Percentiles rank a stretch among this genome's conserved stretches.
phyloP scores from a whole-genome alignment of 53 echinoderm and acorn worm species.

The Paracentrotus lividus region DNA sequence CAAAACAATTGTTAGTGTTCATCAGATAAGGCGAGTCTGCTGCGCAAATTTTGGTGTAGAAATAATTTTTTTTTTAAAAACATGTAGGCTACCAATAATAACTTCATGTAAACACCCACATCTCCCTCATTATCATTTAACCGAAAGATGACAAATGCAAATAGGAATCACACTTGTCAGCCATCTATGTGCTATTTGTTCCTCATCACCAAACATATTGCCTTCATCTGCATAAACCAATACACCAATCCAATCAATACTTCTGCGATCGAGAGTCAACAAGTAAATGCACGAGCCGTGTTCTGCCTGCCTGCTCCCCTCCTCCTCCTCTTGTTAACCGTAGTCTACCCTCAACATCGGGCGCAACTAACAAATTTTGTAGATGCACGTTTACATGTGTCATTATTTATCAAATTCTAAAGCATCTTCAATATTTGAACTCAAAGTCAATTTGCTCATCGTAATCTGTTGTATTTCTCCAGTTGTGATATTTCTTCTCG shows the following conservation, averaged over 20 bases:
- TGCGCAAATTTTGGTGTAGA: too few species aligned
- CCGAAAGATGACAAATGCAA: slow-evolving; percentile 48
- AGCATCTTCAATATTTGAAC: slow-evolving; percentile 72
- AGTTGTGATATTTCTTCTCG: not conserved
- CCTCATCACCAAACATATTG: slow-evolving; percentile 56
- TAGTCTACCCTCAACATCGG: slow-evolving; percentile 8
- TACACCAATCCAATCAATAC: slow-evolving; percentile 48
- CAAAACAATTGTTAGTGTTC: too few species aligned
- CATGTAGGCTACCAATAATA: too few species aligned
- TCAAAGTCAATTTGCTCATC: slow-evolving; percentile 62
- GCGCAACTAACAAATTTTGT: slow-evolving; percentile 66
- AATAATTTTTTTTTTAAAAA: too few species aligned
- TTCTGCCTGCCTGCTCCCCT: not conserved
- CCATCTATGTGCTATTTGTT: slow-evolving; percentile 56
- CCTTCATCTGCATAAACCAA: slow-evolving; percentile 72
- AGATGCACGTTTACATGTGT: slow-evolving; percentile 61
- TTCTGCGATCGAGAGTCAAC: slow-evolving; percentile 51
- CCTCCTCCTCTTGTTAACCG: not conserved
- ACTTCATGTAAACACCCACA: not conserved
- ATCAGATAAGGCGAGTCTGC: too few species aligned
- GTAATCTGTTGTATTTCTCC: slow-evolving; percentile 64
- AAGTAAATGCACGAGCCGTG: slow-evolving; percentile 42
- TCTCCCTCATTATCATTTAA: slow-evolving; percentile 23
- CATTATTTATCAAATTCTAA: slow-evolving; percentile 57
- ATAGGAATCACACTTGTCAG: slow-evolving; percentile 55